These are phyloP conservation scores for Tangara arthus DNA, from an alignment of 2,797 vertebrate species.

Conservation along the genomic window DNA sequence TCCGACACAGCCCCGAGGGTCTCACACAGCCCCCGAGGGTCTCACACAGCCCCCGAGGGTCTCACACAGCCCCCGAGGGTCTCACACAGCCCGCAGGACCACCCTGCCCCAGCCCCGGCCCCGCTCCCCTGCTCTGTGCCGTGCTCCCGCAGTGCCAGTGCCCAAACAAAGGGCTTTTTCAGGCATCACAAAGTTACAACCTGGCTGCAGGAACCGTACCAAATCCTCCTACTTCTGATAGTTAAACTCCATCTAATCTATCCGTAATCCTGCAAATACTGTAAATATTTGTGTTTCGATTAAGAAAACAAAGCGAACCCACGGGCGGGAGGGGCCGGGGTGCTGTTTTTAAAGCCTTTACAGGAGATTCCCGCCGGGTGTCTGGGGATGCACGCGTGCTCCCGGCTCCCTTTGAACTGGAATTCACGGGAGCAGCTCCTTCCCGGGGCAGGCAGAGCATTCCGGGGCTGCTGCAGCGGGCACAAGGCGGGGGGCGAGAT, in stretches of 20 bases:
- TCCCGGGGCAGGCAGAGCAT: neutral
- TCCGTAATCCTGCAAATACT: slow-evolving; percentile 26
- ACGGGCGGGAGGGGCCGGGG: fast-evolving
- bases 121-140: neutral
- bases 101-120: fast-evolving
- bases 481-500: too few relatives aligned
- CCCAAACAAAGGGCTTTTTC: slow-evolving; percentile 14
- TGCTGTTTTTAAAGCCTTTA: neutral
- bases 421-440: fast-evolving
- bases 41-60: too few relatives aligned
- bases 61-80: too few relatives aligned
- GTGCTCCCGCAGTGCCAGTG: fast-evolving
- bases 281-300: neutral
- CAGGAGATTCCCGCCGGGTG: neutral
- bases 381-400: fast-evolving
- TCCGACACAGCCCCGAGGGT: too few relatives aligned
- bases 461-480: too few relatives aligned
- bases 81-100: neutral
- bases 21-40: too few relatives aligned
- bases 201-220: neutral
- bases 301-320: neutral
- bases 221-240: slow-evolving; percentile 35
- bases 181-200: neutral
- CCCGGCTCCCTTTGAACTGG: neutral
- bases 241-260: slow-evolving; percentile 30